Conservation (phyloP, 2,888 invertebrate species). For the Drosophila phalerata region DNA sequence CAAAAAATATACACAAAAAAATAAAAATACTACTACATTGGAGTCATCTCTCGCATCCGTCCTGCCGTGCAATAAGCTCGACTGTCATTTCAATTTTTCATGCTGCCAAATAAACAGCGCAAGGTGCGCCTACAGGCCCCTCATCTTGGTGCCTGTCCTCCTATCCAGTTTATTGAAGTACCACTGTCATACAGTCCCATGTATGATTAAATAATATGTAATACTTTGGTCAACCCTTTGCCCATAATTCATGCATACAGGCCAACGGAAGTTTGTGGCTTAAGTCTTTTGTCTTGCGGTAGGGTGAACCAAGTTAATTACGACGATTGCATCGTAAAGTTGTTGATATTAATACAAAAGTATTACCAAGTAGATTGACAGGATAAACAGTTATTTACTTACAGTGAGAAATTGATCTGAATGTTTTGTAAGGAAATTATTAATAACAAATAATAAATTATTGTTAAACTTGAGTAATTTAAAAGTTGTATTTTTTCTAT, state of each 20-base stretch:
- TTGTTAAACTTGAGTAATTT: too few species aligned
- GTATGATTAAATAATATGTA: conserved; percentile 75
- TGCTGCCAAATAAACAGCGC: conserved; percentile 61
- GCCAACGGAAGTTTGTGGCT: conserved; percentile 60
- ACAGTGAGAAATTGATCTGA: background rate
- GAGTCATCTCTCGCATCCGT: conserved; percentile 19
- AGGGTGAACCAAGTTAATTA: conserved; percentile 36
- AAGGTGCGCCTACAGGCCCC: conserved; percentile 64
- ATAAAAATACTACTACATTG: conserved; percentile 3
- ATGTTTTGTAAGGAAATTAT: background rate
- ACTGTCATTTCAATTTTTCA: conserved; percentile 76
- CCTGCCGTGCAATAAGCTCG: conserved; percentile 60
- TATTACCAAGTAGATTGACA: background rate
- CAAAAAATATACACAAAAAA: conserved; percentile 18
- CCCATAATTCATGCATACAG: conserved; percentile 39
- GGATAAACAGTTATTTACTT: conserved; percentile 7
- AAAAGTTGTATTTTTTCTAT: too few species aligned
- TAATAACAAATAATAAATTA: background rate
- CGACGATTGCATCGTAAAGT: conserved; percentile 50
- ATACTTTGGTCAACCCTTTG: conserved; percentile 39
- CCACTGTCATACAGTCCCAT: conserved; percentile 23
- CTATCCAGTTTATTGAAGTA: conserved; percentile 11
- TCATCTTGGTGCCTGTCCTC: background rate
- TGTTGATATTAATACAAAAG: conserved; percentile 21
- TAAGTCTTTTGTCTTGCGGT: conserved; percentile 62